Percentiles rank a stretch among this genome's conserved stretches.
Conservation (phyloP, 2,888 invertebrate species). For the Julus scandinavius region DNA sequence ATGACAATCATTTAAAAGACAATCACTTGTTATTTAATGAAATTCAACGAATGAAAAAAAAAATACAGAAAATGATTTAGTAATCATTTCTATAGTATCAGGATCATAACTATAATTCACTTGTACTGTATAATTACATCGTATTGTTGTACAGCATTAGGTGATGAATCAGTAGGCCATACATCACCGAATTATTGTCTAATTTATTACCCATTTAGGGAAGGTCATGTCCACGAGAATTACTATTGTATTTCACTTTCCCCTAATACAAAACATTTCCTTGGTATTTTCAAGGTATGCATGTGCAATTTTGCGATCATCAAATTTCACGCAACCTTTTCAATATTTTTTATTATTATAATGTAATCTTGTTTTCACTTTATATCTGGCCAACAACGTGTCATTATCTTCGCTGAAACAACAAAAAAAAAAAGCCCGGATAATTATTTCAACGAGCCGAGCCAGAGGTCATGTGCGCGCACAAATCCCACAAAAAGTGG, state of each 20-base stretch:
- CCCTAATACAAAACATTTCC: neutral
- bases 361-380: conserved; percentile 42
- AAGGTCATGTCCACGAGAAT: neutral
- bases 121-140: neutral
- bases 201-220: neutral
- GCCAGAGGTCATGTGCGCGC: conserved; percentile 17
- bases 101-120: neutral
- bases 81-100: too few relatives aligned
- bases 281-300: neutral
- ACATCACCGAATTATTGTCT: neutral
- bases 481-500: conserved; percentile 2
- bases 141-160: too few relatives aligned
- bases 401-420: neutral
- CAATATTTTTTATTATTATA: neutral
- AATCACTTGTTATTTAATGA: too few relatives aligned
- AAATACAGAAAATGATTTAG: too few relatives aligned
- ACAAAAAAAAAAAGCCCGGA: neutral
- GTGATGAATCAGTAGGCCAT: neutral
- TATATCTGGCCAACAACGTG: neutral
- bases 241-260: neutral
- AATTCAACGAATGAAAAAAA: too few relatives aligned
- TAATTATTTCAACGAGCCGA: conserved; percentile 35
- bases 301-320: neutral
- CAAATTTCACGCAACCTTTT: neutral
- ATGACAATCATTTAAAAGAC: too few relatives aligned